Base-by-base conservation (phyloP, 2,888 invertebrate species). In the Trichogramma evanescens region DNA sequence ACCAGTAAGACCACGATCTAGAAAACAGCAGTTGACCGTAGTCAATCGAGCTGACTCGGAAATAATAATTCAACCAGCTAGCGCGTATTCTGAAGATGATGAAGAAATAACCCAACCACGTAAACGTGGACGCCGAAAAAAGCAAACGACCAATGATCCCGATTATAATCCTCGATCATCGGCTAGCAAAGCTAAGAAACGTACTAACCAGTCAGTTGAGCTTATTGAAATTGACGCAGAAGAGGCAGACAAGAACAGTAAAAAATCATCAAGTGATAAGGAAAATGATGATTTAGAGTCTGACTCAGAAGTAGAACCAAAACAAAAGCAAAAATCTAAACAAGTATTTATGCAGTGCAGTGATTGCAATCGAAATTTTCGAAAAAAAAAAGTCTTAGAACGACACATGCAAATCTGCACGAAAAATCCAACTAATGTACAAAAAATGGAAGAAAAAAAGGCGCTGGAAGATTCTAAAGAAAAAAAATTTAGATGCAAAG, bases 21-120 rank as follows among this genome's bases (percentile, higher is more conserved):
- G 78, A 39, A 78, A 78, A 49, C 78, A 78, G 54, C 76, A 78
- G 58, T 66, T 78, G 50, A 74, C 72, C 2, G 70, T 71, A 1
- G 76, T 77, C 0, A 75, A 78, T 63, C 74, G 78, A 0, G 75
- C 72, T 1, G 77, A 77, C 62, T 73, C 76, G 0, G 78, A 78
- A 63, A 78, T 78, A 41, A 78, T 78, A 53, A 77, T 78, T 51
- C 78, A 78, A 63, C 73, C 76, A 2, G 74, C 76, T 3, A 71
- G 70, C 4, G 61, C 70, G 10, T 66, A 61, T 6, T 72, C 73
- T 9, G 73, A 73, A 42, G 67, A 69, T 8, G 71, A 73, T 51
- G 70, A 70, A 1, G 67, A 67, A 10, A 66, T 61, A 3, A 64
- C 58, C 1, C 59, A 64, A 10, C 69, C 62, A 42, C 73, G 70